A percentile compares a stretch with the other conserved stretches of the same genome.
Evolutionary conservation across 2,113 vertebrate species (phyloP).

Genomic region (Puffinus mauretanicus): DNA sequence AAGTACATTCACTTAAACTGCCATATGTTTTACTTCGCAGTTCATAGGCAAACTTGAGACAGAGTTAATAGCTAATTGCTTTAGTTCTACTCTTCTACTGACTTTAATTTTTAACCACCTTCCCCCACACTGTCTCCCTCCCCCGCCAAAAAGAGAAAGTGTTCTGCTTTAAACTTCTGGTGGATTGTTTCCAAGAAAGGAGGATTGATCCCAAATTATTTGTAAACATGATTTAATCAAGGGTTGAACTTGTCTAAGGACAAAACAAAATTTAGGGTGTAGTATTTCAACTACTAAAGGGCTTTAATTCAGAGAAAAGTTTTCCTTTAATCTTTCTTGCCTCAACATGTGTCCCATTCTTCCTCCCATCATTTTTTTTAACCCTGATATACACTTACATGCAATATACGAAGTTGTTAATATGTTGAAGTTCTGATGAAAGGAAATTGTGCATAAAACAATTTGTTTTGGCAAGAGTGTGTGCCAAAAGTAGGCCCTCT

Average conservation of each 20-base stretch:
- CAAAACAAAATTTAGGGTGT: not conserved
- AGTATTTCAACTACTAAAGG: not conserved
- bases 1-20: not conserved
- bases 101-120: not conserved
- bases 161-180: not conserved
- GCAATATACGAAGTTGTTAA: constrained; percentile 50
- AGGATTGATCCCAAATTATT: constrained; percentile 16
- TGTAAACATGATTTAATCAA: constrained; percentile 14
- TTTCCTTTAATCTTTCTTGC: constrained; percentile 4
- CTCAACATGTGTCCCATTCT: constrained; percentile 55
- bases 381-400: constrained; percentile 21
- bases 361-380: constrained; percentile 34
- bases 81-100: not conserved
- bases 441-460: constrained; percentile 68
- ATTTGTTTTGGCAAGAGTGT: constrained; percentile 68
- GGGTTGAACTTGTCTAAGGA: constrained; percentile 11
- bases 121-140: not conserved
- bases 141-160: not conserved
- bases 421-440: constrained; percentile 71
- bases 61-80: not conserved
- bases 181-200: not conserved
- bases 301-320: constrained; percentile 1
- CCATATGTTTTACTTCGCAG: not conserved
- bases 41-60: not conserved
- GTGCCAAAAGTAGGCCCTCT: constrained; percentile 65